Conservation (phyloP, 1,140 invertebrate species). For the Popillia japonica region DNA sequence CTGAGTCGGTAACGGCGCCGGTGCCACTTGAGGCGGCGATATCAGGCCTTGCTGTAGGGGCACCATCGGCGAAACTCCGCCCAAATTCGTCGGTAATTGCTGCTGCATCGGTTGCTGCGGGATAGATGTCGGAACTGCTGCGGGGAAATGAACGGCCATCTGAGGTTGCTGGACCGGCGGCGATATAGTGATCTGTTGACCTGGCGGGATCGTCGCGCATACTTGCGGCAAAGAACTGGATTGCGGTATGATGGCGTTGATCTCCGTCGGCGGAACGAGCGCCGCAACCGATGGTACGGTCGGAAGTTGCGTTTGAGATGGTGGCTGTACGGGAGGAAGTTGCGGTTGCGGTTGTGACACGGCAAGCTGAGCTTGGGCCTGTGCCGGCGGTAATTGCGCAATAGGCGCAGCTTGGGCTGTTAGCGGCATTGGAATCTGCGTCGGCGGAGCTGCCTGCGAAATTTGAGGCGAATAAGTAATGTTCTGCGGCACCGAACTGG, state of each 20-base stretch:
- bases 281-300: not conserved
- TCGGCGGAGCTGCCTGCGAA: not conserved
- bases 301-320: slow-evolving; percentile 39
- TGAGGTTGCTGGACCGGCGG: slow-evolving; percentile 26
- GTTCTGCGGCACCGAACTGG: slow-evolving; percentile 5
- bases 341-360: not conserved
- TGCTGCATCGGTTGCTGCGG: slow-evolving; percentile 11
- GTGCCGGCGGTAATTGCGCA: not conserved
- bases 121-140: slow-evolving; percentile 22
- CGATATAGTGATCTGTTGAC: slow-evolving; percentile 23
- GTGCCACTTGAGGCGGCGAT: not conserved
- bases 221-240: slow-evolving; percentile 43
- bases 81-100: not conserved
- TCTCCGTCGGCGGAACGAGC: not conserved
- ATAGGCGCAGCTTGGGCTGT: not conserved
- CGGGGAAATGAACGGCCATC: slow-evolving; percentile 9
- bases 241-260: slow-evolving; percentile 41
- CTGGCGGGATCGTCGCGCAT: slow-evolving; percentile 36
- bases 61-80: not conserved
- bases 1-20: slow-evolving; percentile 19
- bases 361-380: not conserved
- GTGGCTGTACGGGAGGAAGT: not conserved
- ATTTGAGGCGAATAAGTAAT: not conserved
- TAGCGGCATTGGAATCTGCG: slow-evolving; percentile 16
- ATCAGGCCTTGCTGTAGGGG: not conserved